A percentile compares a stretch with the other conserved stretches of the same genome.
Conservation (phyloP, 2,797 vertebrate genomes). For the Perodicticus potto region DNA sequence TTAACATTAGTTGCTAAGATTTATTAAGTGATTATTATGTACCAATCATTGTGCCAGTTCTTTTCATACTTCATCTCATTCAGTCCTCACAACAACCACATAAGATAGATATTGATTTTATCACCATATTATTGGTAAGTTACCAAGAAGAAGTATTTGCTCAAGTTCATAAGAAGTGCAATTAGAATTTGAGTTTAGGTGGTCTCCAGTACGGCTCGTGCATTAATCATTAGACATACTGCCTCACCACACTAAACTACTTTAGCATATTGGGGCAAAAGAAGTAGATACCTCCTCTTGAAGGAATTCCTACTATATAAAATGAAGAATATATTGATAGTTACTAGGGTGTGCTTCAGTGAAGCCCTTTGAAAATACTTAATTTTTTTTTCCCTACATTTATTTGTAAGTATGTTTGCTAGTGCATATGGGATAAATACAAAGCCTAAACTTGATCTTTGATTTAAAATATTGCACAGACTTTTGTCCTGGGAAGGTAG, state of each 20-base stretch:
- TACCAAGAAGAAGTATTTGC: slow-evolving; percentile 10
- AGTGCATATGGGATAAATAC: not conserved
- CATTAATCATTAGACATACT: not conserved
- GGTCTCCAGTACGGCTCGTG: not conserved
- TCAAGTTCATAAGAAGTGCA: not conserved
- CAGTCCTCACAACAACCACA: not conserved
- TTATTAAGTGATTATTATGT: not conserved
- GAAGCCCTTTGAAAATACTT: slow-evolving; percentile 41
- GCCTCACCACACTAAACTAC: not conserved
- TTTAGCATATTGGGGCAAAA: not conserved
- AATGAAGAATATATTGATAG: not conserved
- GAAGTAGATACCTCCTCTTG: not conserved
- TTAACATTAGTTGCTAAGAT: slow-evolving; percentile 15
- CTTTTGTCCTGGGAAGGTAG: not conserved
- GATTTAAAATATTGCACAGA: not conserved
- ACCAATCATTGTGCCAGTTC: not conserved
- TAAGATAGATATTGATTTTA: slow-evolving; percentile 34
- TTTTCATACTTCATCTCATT: slow-evolving; percentile 43
- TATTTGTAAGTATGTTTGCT: slow-evolving; percentile 30
- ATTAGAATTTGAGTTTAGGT: not conserved
- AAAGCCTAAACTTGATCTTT: slow-evolving; percentile 42
- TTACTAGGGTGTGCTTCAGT: not conserved
- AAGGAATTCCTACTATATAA: not conserved
- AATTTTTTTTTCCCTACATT: slow-evolving; percentile 13
- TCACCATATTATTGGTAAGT: not conserved